A percentile compares a stretch with the other conserved stretches of the same genome.
Evolutionary conservation across 2,113 vertebrate genomes (phyloP).

Genomic region (Burhinus oedicnemus): DNA sequence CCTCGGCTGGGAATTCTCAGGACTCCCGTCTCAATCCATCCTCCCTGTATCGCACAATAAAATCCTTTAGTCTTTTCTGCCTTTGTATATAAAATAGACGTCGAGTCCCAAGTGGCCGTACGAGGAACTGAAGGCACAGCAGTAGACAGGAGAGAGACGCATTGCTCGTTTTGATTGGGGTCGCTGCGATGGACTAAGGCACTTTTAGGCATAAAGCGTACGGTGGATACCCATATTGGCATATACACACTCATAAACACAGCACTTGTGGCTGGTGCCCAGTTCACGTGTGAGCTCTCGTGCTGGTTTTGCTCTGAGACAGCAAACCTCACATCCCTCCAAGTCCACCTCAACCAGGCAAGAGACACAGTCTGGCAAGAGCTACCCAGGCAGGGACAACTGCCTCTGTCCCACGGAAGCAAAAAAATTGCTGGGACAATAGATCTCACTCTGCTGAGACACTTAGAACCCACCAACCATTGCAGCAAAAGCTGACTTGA

Average conservation of each 20-base stretch:
- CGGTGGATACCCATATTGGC: accelerated
- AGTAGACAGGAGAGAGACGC: not conserved
- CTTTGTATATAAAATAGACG: not conserved
- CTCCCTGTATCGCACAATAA: not conserved
- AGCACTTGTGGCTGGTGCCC: accelerated
- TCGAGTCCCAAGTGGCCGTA: not conserved
- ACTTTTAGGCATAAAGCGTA: not conserved
- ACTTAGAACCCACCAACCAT: not conserved
- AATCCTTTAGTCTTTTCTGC: not conserved
- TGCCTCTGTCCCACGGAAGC: not conserved
- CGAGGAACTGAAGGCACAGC: not conserved
- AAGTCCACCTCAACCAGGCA: not conserved
- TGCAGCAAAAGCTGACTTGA: accelerated
- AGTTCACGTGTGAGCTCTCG: accelerated
- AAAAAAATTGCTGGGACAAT: not conserved
- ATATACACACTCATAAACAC: accelerated
- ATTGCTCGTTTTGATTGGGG: not conserved
- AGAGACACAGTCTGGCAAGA: not conserved
- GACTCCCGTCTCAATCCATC: not conserved
- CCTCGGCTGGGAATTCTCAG: constrained; percentile 15
- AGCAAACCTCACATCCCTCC: not conserved
- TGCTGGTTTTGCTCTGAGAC: not conserved
- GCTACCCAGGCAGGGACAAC: not conserved
- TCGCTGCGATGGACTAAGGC: accelerated
- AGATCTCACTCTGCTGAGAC: not conserved